A percentile compares a stretch with the other conserved stretches of the same genome.
Conservation (phyloP, 53 echinoderm and acorn worm species). For the Zoroaster sp. region DNA sequence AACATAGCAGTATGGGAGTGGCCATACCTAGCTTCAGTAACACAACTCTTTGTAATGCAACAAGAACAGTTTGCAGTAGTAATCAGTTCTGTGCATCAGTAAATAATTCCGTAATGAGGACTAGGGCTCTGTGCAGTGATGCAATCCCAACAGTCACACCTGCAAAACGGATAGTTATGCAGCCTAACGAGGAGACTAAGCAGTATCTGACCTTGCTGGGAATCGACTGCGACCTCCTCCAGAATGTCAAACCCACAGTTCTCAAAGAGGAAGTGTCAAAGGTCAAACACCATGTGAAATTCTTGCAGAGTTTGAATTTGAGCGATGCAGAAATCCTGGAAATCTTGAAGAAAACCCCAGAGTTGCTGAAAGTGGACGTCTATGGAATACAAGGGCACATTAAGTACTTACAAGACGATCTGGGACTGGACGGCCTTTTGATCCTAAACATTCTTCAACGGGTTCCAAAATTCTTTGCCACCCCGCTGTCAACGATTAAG, state of each 20-base stretch:
- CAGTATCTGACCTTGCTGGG: conserved; percentile 58
- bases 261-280: conserved; percentile 41
- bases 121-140: conserved; percentile 13
- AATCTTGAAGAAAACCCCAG: conserved; percentile 26
- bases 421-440: conserved; percentile 13
- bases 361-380: conserved; percentile 21
- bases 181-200: conserved; percentile 57
- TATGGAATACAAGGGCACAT: conserved; percentile 7
- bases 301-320: conserved; percentile 64
- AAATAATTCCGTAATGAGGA: neutral
- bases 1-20: neutral
- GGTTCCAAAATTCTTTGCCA: conserved; percentile 73
- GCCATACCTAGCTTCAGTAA: neutral
- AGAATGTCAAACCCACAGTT: conserved; percentile 49
- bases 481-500: conserved; percentile 48
- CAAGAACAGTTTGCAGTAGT: neutral
- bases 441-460: conserved; percentile 78
- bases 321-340: conserved; percentile 26
- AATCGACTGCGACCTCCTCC: conserved; percentile 45
- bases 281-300: conserved; percentile 50
- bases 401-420: neutral
- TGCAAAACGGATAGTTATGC: neutral
- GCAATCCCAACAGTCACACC: neutral
- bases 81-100: neutral
- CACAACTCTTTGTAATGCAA: neutral